These are phyloP conservation scores for Aurelia sp. DNA, from an alignment of 30 jellyfish, hydroid and myxozoan species.

Conservation along the genomic window DNA sequence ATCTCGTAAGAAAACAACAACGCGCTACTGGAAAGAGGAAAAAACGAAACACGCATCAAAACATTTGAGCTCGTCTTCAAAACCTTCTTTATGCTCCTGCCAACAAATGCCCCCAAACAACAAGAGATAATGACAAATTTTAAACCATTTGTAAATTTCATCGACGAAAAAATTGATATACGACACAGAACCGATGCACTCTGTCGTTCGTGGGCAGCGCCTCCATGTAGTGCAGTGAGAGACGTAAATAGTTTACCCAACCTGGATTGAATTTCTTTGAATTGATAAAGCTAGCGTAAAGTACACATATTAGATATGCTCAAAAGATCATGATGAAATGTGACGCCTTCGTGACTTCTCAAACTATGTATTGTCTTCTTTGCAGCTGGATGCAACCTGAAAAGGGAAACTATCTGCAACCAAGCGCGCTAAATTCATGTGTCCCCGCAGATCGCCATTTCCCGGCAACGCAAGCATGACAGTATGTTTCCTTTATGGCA, in stretches of 20 bases:
- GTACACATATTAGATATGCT: conserved; percentile 62
- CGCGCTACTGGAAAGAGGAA: too few relatives aligned
- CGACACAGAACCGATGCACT: background rate
- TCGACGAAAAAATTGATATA: background rate
- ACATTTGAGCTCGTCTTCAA: too few relatives aligned
- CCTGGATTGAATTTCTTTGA: conserved; percentile 44
- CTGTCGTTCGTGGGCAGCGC: background rate
- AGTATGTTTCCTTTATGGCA: background rate
- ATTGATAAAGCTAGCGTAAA: conserved; percentile 52
- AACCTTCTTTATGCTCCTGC: too few relatives aligned
- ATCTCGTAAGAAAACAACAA: too few relatives aligned
- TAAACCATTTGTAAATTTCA: too few relatives aligned
- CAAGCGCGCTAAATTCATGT: conserved; percentile 40
- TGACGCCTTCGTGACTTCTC: conserved; percentile 68
- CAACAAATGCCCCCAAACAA: too few relatives aligned
- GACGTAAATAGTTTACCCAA: background rate
- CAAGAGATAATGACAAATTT: too few relatives aligned
- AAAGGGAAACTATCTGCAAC: conserved; percentile 51
- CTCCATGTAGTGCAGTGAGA: background rate
- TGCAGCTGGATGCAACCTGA: conserved; percentile 60
- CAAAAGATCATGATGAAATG: conserved; percentile 68
- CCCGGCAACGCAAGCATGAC: background rate
- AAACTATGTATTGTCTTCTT: conserved; percentile 38
- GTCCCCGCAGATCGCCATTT: conserved; percentile 1
- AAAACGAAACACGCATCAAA: too few relatives aligned